phyloP scores from a whole-genome alignment of 35 echinoderm and acorn worm species.

The Eucidaris tribuloides region DNA sequence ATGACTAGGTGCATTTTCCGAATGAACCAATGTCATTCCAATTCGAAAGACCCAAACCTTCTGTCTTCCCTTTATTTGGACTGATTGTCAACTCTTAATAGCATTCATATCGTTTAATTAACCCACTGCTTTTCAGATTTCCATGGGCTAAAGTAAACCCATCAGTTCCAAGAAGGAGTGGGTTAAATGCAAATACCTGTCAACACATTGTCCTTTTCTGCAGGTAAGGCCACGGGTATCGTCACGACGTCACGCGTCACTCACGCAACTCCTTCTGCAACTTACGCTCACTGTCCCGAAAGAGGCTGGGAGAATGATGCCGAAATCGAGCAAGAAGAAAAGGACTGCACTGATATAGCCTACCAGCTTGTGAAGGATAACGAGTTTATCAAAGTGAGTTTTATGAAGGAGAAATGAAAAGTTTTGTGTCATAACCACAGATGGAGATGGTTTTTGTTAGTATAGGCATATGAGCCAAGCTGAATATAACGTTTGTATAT shows the following conservation, averaged over 20 bases:
- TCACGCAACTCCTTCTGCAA: slow-evolving; percentile 66
- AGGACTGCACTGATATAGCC: slow-evolving; percentile 65
- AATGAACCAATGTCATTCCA: too few species aligned
- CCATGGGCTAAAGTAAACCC: too few species aligned
- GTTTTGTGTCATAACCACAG: background rate
- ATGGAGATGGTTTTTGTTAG: background rate
- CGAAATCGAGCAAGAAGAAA: slow-evolving; percentile 30
- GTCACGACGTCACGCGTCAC: slow-evolving; percentile 72
- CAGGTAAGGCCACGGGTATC: slow-evolving; percentile 71
- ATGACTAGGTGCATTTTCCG: too few species aligned
- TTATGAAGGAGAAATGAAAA: background rate
- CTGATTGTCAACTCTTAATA: too few species aligned
- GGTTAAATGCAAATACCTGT: too few species aligned
- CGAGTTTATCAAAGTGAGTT: background rate
- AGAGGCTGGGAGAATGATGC: slow-evolving; percentile 65
- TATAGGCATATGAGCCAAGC: background rate
- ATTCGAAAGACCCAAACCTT: too few species aligned
- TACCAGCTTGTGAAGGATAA: slow-evolving; percentile 36
- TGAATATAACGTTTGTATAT: background rate
- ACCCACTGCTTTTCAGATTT: too few species aligned
- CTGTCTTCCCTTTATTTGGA: too few species aligned
- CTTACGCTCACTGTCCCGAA: slow-evolving; percentile 62
- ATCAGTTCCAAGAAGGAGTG: too few species aligned
- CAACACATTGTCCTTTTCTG: too few species aligned
- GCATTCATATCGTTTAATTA: too few species aligned